These are phyloP conservation scores for Akabosia matsudoensis DNA, from an alignment of 1,140 invertebrate species.

Conservation along the genomic window DNA sequence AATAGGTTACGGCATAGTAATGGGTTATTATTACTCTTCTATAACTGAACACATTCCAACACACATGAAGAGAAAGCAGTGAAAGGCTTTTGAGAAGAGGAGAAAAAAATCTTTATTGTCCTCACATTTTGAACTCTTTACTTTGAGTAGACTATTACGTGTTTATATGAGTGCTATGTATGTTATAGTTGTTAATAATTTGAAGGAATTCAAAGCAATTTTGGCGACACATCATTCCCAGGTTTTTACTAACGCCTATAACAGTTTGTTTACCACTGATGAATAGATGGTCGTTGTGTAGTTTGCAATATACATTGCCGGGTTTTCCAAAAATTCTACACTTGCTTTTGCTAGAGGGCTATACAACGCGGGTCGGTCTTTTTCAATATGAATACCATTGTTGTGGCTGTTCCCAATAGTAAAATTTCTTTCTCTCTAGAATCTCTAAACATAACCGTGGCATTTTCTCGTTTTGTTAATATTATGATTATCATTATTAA, in stretches of 20 bases:
- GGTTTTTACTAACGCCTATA: background rate
- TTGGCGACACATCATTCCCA: constrained; percentile 21
- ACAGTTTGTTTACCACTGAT: constrained; percentile 9
- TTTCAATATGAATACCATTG: background rate
- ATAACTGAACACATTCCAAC: background rate
- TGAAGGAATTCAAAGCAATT: background rate
- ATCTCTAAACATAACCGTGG: background rate
- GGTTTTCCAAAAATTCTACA: background rate
- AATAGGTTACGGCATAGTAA: background rate
- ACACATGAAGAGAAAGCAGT: background rate
- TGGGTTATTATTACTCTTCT: too few species aligned
- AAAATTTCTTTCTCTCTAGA: background rate
- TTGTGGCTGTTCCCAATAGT: background rate
- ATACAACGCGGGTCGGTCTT: background rate
- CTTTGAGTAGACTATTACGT: background rate
- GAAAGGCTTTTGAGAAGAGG: background rate
- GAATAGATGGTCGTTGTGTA: background rate
- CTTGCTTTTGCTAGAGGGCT: background rate
- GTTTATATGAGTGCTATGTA: background rate
- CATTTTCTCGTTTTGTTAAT: background rate
- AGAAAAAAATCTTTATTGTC: background rate
- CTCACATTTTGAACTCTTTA: background rate
- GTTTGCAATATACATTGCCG: too few species aligned
- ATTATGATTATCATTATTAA: background rate
- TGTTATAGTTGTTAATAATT: background rate